Base-by-base conservation (phyloP, 2,888 invertebrate species). In the Prenolepis imparis region DNA sequence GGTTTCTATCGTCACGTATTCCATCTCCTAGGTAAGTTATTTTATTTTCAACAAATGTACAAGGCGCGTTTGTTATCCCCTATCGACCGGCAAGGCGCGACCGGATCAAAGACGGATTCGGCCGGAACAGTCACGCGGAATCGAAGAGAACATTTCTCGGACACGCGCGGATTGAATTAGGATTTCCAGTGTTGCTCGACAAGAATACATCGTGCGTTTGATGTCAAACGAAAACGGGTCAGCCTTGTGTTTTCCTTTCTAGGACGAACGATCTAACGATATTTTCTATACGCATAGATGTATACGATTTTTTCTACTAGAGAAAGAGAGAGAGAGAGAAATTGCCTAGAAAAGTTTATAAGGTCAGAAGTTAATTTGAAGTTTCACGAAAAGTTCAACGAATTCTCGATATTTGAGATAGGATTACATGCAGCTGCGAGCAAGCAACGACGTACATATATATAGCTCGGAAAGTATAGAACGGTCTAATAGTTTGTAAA, bases 1-100 rank as follows among this genome's bases (percentile, higher is more conserved):
- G 82, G 63, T 67, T 67, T 84, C 61, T 64, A 64, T 63, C 72
- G 73, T 44, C 87, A 85, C 83, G 73, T 73, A 75, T 85, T 83
- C 88, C 74, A 82, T 88, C 82, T 80, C 81, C 57, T 67, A 67
- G 39, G 67, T 82, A 44, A 82, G 61, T 67, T 61, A 74, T 82
- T 83, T 88, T 80, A 83, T 82, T 83, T 83, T 86, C 88, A 72
- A 88, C 83, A 80, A 86, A 73, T 81, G 75, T 64, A 68, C 24
- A 28, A 63, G 28, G 73, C 82, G 80, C 66, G 36, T 72, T 84
- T 84, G 36, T 77, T 52, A 55, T 77, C 41, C 28, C 15, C 67
- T 28, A 41, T n/a, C 59, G 78, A 12, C 32, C 57, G 74, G 78
- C 68, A 61, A 63, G 36, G 36, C 5, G 78, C 75, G 80, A 75